Base-by-base conservation (phyloP, 2,888 invertebrate genomes). In the Machimus rusticus region DNA sequence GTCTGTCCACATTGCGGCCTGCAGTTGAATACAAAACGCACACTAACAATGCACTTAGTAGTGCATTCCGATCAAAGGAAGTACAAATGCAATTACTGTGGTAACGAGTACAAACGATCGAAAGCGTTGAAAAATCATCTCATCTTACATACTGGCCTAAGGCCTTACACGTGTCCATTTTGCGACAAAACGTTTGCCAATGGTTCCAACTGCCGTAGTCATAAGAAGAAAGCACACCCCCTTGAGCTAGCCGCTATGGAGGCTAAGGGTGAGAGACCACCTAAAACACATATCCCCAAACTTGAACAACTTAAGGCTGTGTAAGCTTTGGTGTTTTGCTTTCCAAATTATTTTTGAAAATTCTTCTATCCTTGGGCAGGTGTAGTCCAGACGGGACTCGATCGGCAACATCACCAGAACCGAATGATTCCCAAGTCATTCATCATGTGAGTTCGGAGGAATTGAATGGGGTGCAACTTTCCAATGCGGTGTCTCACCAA, bases 1-100 rank as follows among this genome's bases (percentile, higher is more conserved):
- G 91, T 91, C 66, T 93, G 93, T 88, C 91, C 91, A 0, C 91
- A 92, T 39, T 93, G 93, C 88, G 93, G 93, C 1, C 39, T 91
- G 5, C 90, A 92, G 87, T 90, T 93, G 1, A 93, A 93, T 81
- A 93, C 93, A 2, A 91, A 93, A 5, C 91, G 93, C n/a, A 93
- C 93, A 0, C 90, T 93, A 2, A 91, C 92, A 78, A 93, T 93
- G 92, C 93, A 93, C 89, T 91, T 93, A 88, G 89, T 92, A 23
- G 92, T 92, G 0, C 92, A 93, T 88, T 91, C 92, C 14, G 92
- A 93, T 88, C 90, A 90, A 12, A 92, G 92, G 51, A 91, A 91
- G 77, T 91, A 90, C 78, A 92, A 93, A 88, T 93, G 92, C 87
- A 91, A 92, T 87, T 91, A 91, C 16, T 93, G 92, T 81, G 91